Conservation (phyloP, 2,113 vertebrate species). For the Telmatochromis sp. region DNA sequence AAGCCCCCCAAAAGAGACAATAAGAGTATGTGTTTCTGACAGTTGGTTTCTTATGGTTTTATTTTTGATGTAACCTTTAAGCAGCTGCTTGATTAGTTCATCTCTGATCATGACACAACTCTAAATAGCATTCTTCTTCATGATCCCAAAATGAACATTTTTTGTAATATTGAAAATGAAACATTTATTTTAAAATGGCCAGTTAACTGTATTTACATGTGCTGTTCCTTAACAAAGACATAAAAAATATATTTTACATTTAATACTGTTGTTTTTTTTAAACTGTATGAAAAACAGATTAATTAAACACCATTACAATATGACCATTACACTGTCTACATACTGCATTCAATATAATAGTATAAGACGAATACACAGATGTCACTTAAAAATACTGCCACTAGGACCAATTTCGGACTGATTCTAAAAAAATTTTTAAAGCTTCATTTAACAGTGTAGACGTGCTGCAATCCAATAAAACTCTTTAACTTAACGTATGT, state of each 20-base stretch:
- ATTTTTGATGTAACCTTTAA: neutral
- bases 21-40: neutral
- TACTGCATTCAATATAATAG: neutral
- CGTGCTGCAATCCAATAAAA: neutral
- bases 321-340: neutral
- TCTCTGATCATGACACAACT: neutral
- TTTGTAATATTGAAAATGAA: neutral
- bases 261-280: neutral
- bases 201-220: neutral
- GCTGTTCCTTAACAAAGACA: neutral
- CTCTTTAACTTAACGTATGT: neutral
- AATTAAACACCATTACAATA: neutral
- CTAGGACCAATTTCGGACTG: neutral
- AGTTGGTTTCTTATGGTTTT: neutral
- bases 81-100: neutral
- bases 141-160: neutral
- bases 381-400: neutral
- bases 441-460: neutral
- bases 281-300: neutral
- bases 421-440: accelerated
- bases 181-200: neutral
- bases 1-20: neutral
- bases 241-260: neutral
- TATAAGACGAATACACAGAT: neutral
- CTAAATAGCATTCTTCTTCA: neutral